A percentile compares a stretch with the other conserved stretches of the same genome.
phyloP scores from a whole-genome alignment of 2,797 vertebrate genomes.

The Anabas testudineus region DNA sequence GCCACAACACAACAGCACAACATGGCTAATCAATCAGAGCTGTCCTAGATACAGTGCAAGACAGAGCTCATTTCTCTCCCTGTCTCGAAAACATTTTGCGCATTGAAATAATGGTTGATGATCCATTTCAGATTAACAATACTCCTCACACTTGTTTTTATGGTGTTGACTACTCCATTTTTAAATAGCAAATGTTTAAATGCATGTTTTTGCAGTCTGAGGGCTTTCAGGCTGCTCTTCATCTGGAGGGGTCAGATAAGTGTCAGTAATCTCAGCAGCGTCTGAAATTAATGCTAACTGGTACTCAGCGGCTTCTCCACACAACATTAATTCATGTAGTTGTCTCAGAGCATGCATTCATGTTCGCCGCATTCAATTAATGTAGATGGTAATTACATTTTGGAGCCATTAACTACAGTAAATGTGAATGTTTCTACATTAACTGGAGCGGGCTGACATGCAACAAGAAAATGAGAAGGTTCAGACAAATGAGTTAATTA shows the following conservation, averaged over 20 bases:
- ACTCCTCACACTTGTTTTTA: conserved; percentile 72
- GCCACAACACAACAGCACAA: conserved; percentile 76
- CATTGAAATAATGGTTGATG: conserved; percentile 61
- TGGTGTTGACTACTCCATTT: conserved; percentile 55
- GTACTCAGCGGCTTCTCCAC: conserved; percentile 67
- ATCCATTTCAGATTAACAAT: conserved; percentile 69
- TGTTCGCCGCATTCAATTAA: conserved; percentile 70
- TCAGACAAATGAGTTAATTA: conserved; percentile 25
- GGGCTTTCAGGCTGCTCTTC: conserved; percentile 55
- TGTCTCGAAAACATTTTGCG: conserved; percentile 51
- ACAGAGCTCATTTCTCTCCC: conserved; percentile 59
- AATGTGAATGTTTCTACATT: conserved; percentile 51
- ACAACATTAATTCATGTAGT: conserved; percentile 73
- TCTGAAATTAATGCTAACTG: conserved; percentile 75
- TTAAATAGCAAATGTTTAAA: conserved; percentile 54
- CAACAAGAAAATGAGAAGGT: conserved; percentile 13
- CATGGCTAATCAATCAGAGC: conserved; percentile 85
- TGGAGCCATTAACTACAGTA: conserved; percentile 61
- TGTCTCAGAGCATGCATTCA: conserved; percentile 62
- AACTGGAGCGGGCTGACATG: conserved; percentile 21
- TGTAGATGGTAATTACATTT: conserved; percentile 69
- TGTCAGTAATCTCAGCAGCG: conserved; percentile 65
- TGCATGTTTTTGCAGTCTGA: conserved; percentile 31
- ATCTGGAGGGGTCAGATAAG: conserved; percentile 66
- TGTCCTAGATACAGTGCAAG: conserved; percentile 79